Evolutionary conservation across 2,797 vertebrate genomes (phyloP).

Genomic region (Anguilla anguilla): DNA sequence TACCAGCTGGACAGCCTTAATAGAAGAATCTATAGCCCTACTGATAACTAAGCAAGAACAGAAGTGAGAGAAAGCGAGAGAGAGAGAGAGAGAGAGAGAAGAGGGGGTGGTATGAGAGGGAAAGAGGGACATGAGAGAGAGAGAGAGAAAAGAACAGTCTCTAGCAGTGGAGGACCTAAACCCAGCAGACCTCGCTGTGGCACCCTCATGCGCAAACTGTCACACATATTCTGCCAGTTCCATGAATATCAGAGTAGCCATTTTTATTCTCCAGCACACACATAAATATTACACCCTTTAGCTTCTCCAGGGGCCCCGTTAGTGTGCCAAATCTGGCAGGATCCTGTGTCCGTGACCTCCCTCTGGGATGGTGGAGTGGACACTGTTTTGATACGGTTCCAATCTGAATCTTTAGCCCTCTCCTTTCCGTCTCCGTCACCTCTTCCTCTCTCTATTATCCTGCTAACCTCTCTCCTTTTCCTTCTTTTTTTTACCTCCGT

Average conservation of each 20-base stretch:
- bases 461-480: conserved; percentile 28
- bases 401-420: neutral
- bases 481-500: conserved; percentile 29
- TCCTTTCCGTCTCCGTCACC: neutral
- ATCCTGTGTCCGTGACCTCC: neutral
- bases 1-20: neutral
- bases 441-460: neutral
- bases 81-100: neutral
- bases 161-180: neutral
- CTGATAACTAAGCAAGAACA: neutral
- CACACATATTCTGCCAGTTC: neutral
- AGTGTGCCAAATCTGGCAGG: neutral
- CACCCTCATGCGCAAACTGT: neutral
- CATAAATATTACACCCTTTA: neutral
- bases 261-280: conserved; percentile 13
- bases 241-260: conserved; percentile 17
- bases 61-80: neutral
- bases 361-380: neutral
- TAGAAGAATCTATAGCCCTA: neutral
- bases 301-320: neutral
- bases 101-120: neutral
- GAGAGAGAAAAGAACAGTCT: neutral
- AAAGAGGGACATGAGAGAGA: neutral
- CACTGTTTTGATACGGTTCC: neutral
- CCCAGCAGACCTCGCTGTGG: neutral